A percentile compares a stretch with the other conserved stretches of the same genome.
These are phyloP conservation scores for Triops longicaudatus DNA, from an alignment of 1,140 invertebrate genomes.

Conservation along the genomic window DNA sequence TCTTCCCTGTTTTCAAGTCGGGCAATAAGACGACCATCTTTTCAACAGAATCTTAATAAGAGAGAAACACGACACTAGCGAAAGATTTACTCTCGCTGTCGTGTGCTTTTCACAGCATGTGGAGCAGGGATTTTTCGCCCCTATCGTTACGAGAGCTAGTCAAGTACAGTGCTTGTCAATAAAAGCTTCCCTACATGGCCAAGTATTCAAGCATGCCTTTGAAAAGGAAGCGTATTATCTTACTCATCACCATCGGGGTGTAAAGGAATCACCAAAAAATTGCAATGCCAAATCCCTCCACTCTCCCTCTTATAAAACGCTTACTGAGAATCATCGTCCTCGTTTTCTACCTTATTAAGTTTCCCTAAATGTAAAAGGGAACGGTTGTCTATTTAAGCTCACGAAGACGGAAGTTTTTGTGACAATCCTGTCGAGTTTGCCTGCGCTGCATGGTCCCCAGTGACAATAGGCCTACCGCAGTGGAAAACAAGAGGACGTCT, in stretches of 20 bases:
- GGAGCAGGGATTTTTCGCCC: background rate
- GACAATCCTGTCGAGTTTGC: background rate
- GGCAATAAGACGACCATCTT: background rate
- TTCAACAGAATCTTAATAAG: background rate
- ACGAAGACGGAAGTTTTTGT: background rate
- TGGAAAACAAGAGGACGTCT: constrained; percentile 2
- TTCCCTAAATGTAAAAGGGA: background rate
- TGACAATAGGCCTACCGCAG: constrained; percentile 4
- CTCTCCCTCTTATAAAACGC: background rate
- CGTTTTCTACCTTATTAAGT: background rate
- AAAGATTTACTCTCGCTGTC: background rate
- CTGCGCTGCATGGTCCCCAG: no score
- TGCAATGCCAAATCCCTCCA: background rate
- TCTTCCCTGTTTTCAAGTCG: background rate
- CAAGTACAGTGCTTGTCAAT: background rate
- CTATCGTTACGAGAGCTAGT: background rate
- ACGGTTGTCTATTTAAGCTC: background rate
- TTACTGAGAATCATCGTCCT: background rate
- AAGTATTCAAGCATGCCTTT: no score
- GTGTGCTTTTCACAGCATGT: background rate
- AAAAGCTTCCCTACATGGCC: no score
- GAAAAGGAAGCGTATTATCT: no score
- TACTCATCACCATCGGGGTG: no score
- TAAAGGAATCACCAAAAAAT: background rate
- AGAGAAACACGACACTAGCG: background rate